Base-by-base conservation (phyloP, 2,797 vertebrate species). In the Spatula clypeata region DNA sequence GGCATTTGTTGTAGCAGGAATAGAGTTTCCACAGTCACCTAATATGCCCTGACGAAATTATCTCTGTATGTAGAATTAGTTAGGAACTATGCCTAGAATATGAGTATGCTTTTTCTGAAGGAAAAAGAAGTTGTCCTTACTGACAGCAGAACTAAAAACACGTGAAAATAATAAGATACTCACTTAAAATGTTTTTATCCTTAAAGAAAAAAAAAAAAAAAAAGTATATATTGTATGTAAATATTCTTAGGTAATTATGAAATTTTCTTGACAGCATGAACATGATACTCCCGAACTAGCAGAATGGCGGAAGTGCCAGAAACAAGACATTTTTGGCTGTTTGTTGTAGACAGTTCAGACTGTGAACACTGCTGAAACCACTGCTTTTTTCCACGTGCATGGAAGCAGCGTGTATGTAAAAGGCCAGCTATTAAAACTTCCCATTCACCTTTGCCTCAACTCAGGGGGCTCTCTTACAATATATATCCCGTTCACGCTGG, bases 1-100 rank as follows among this genome's bases (percentile, higher is more conserved):
- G 20, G 79, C 92, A 38, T 89, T 91, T 94, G 27, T 90, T 93
- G 60, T 91, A 94, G 93, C 64, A 93, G 13, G 18, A 87, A 62
- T 60, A 96, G 77, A 91, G 96, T 96, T 86, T 95, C 93, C 42
- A 3, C 61, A 86, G 82, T 74, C 65, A 85, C 40, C 3, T 11
- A 61, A 6, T 79, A 67, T 77, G 61, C 88, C 95, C 87, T 94
- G 77, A 94, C 83, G 91, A 93, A 77, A 90, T 74, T 0, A 85
- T 60, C 79, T 38, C 19, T 5, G 3, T 81, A 44, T 77, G 94
- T 82, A 89, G 70, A 81, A 87, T 91, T 64, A 54, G 61, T 93
- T 86, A 72, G 55, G 40, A 81, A 31, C 14, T 60, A 5, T 64
- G 13, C 82, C 55, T 88, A 61, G 49, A 90, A 95, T 88, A 94